Conservation (phyloP, 2,113 vertebrate species). For the Psittacara wagleri region DNA sequence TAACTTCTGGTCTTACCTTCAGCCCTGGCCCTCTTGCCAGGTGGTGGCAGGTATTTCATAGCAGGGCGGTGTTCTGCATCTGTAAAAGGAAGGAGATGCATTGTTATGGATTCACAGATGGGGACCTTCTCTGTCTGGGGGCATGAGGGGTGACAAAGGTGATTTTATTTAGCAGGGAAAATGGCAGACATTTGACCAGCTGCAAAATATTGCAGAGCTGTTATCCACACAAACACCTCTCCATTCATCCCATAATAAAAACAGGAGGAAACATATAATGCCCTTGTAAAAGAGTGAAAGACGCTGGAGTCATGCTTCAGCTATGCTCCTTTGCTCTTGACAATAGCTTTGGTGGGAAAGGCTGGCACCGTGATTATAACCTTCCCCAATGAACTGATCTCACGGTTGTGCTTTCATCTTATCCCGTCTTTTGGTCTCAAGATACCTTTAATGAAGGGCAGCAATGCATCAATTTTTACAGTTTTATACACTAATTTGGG, state of each 20-base stretch:
- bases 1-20: constrained; percentile 1
- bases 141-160: background rate
- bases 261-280: background rate
- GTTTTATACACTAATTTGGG: background rate
- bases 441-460: background rate
- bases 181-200: background rate
- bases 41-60: constrained; percentile 62
- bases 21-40: background rate
- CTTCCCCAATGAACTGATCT: background rate
- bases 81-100: background rate
- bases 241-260: background rate
- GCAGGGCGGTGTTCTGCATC: constrained; percentile 52
- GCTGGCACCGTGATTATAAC: background rate
- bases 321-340: background rate
- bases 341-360: background rate
- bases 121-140: background rate
- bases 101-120: background rate
- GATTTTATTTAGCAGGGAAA: background rate
- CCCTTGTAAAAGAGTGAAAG: background rate
- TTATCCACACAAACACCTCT: background rate
- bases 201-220: background rate
- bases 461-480: background rate
- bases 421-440: background rate
- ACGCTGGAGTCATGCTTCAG: background rate
- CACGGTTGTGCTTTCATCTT: background rate